These are phyloP conservation scores for Mus pahari DNA, from an alignment of 2,113 vertebrate species.

Conservation along the genomic window DNA sequence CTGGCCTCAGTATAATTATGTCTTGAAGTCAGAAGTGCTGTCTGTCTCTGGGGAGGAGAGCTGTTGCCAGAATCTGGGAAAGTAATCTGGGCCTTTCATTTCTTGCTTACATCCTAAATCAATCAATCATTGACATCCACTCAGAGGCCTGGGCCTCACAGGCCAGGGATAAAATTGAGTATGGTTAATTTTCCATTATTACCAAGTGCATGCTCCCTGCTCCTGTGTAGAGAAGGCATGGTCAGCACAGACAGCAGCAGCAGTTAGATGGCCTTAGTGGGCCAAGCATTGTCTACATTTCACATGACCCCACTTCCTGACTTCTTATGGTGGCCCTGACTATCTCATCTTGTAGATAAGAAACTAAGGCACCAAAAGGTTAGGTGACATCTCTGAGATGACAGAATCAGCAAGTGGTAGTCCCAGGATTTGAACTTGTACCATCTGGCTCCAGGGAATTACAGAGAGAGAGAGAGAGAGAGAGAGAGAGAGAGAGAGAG, in stretches of 20 bases:
- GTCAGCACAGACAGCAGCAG: neutral
- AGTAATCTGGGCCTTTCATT: constrained; percentile 12
- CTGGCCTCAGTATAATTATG: neutral
- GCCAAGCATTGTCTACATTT: neutral
- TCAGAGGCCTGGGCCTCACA: neutral
- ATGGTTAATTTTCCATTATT: constrained; percentile 15
- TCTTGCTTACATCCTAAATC: constrained; percentile 34
- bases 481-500: too few species aligned
- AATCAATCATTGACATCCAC: neutral
- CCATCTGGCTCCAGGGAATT: neutral
- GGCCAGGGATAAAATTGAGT: neutral
- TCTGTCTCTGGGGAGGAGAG: neutral
- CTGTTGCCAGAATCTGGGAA: constrained; percentile 36
- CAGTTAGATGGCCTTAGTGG: neutral
- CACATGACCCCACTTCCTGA: neutral
- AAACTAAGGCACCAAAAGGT: neutral
- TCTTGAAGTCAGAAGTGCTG: neutral
- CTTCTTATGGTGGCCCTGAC: neutral
- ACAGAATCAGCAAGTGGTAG: neutral
- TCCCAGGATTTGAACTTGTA: neutral
- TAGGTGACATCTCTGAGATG: neutral
- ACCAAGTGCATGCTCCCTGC: neutral
- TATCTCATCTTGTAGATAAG: constrained; percentile 9
- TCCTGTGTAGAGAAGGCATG: neutral
- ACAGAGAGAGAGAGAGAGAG: too few species aligned